Conservation (phyloP, 2,797 vertebrate genomes). For the Lacerta agilis region DNA sequence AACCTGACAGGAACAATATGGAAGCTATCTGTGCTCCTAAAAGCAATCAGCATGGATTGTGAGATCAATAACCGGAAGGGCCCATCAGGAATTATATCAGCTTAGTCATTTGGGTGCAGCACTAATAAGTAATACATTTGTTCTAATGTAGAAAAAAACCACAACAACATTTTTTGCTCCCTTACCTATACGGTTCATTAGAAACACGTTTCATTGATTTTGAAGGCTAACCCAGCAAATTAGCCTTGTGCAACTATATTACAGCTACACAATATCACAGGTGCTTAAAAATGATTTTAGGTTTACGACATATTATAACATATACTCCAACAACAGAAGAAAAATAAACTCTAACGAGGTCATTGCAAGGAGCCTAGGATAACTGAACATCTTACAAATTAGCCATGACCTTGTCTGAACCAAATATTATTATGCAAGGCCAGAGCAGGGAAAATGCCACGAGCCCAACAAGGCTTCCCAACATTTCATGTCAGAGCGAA, state of each 20-base stretch:
- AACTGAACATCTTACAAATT: background rate
- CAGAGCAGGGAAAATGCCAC: too few species aligned
- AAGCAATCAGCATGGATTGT: background rate
- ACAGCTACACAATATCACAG: background rate
- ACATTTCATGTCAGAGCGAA: background rate
- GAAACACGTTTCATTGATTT: background rate
- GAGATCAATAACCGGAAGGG: too few species aligned
- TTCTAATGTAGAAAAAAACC: background rate
- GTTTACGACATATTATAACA: background rate
- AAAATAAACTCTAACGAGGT: background rate
- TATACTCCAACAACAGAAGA: background rate
- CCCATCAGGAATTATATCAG: background rate
- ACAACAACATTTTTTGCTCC: background rate
- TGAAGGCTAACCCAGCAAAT: background rate
- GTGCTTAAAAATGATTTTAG: background rate
- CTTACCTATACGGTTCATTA: background rate
- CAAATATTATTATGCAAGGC: background rate
- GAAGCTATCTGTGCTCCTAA: background rate
- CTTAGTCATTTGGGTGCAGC: background rate
- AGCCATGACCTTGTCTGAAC: background rate
- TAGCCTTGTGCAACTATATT: background rate
- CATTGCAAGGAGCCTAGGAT: background rate
- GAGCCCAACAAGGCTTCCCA: background rate
- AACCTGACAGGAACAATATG: background rate
- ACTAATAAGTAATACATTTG: background rate